Percentiles rank a stretch among this genome's conserved stretches.
Evolutionary conservation across 64 coral and sea anemone species (phyloP).

Genomic region (Pocillopora verrucosa): DNA sequence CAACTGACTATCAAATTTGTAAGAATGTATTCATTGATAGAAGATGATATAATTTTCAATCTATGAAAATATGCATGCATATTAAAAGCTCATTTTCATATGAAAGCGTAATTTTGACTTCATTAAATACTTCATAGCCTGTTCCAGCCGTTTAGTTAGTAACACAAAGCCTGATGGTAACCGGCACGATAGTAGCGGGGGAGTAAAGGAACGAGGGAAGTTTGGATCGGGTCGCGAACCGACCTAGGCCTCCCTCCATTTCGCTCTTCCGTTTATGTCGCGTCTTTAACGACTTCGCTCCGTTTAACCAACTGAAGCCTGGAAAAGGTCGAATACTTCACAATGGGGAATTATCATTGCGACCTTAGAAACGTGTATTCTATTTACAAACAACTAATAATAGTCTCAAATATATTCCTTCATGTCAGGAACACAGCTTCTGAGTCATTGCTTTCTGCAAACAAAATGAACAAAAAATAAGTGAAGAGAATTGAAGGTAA

Average conservation of each 20-base stretch:
- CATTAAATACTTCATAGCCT: constrained; percentile 21
- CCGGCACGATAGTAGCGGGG: too few species aligned
- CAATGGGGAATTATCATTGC: neutral
- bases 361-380: neutral
- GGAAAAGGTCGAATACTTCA: too few species aligned
- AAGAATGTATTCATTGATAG: constrained; percentile 12
- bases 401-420: neutral
- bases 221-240: too few species aligned
- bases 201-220: too few species aligned
- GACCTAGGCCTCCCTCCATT: too few species aligned
- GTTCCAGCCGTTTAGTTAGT: too few species aligned
- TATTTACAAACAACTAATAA: neutral
- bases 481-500: neutral
- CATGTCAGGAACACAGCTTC: constrained; percentile 9
- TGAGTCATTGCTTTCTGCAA: constrained; percentile 26
- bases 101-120: neutral
- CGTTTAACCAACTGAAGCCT: too few species aligned
- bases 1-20: neutral
- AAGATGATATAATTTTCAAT: neutral
- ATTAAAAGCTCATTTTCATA: neutral
- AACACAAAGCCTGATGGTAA: too few species aligned
- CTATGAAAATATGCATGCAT: constrained; percentile 47
- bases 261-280: too few species aligned
- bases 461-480: neutral
- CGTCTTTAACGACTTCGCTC: too few species aligned